These are phyloP conservation scores for Herpetotheres cachinnans DNA, from an alignment of 2,113 vertebrate genomes.

Conservation along the genomic window DNA sequence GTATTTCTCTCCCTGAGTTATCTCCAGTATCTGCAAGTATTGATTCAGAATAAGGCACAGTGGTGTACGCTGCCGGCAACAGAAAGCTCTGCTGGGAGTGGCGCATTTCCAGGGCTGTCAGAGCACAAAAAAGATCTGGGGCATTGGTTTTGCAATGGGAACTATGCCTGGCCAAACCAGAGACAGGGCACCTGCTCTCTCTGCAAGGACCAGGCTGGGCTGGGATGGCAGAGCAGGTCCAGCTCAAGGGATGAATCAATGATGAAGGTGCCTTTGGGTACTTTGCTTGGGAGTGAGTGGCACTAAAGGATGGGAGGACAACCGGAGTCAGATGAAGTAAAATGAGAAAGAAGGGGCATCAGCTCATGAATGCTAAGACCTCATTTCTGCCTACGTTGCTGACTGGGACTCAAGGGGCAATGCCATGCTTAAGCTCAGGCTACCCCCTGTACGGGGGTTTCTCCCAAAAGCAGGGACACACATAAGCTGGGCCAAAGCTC, in stretches of 20 bases:
- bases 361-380: not conserved
- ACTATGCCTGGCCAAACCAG: not conserved
- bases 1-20: slow-evolving; percentile 31
- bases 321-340: not conserved
- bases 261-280: not conserved
- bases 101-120: not conserved
- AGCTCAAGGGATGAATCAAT: not conserved
- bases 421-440: no score
- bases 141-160: not conserved
- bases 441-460: not conserved
- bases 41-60: slow-evolving; percentile 8
- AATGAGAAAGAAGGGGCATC: not conserved
- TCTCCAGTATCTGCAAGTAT: slow-evolving; percentile 28
- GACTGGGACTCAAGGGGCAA: not conserved
- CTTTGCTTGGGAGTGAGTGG: not conserved
- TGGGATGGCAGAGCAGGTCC: not conserved
- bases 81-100: not conserved
- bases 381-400: not conserved
- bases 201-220: not conserved
- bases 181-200: not conserved
- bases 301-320: not conserved
- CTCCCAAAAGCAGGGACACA: not conserved
- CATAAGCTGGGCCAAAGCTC: not conserved
- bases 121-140: not conserved
- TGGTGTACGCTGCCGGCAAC: not conserved